phyloP scores from a whole-genome alignment of 2,888 invertebrate species.

The Melitaea athalia region DNA sequence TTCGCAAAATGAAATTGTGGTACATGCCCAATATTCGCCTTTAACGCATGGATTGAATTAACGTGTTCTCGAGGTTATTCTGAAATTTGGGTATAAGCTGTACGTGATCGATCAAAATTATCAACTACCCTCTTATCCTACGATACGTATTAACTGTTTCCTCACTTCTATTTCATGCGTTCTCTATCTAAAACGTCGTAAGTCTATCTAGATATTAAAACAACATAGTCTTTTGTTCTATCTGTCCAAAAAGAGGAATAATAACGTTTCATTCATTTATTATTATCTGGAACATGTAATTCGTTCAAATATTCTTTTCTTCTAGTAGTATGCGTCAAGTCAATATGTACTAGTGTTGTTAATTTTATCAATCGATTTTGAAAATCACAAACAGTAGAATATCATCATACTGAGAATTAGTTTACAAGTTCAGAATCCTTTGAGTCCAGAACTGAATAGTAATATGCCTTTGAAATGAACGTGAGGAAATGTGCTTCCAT shows the following conservation, averaged over 20 bases:
- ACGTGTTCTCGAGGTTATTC: neutral
- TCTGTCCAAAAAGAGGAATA: too few species aligned
- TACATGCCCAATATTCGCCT: constrained; percentile 20
- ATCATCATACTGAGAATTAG: neutral
- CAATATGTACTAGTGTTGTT: too few species aligned
- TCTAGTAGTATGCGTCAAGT: too few species aligned
- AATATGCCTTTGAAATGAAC: constrained; percentile 10
- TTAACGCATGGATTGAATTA: constrained; percentile 13
- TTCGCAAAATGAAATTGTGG: constrained; percentile 31
- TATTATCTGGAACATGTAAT: too few species aligned
- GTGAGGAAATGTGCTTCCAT: constrained; percentile 22
- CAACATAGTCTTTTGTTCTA: too few species aligned
- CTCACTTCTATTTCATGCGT: neutral
- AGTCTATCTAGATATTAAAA: too few species aligned
- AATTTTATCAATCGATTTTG: too few species aligned
- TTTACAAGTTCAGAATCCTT: neutral
- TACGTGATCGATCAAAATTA: neutral
- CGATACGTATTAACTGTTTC: neutral
- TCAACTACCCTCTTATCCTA: neutral
- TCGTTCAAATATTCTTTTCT: too few species aligned
- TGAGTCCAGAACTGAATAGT: neutral
- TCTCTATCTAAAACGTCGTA: neutral
- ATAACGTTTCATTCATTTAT: too few species aligned
- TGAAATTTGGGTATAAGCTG: neutral
- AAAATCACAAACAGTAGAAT: too few species aligned